Evolutionary conservation across 1,140 invertebrate genomes (phyloP).

Genomic region (Cylas formicarius): DNA sequence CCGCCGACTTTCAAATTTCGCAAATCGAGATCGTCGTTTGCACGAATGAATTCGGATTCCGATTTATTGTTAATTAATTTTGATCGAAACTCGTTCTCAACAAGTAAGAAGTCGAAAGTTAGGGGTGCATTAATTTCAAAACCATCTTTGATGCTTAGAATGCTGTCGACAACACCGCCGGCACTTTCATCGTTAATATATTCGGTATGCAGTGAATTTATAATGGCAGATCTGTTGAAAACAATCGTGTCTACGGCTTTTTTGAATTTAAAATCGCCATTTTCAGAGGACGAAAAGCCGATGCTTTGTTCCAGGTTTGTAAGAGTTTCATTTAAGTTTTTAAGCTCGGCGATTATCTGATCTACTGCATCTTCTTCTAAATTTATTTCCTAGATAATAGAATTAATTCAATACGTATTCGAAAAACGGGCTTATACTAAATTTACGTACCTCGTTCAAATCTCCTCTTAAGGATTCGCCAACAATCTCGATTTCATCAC

Average conservation of each 20-base stretch:
- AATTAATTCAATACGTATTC: background rate
- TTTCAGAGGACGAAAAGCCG: background rate
- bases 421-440: background rate
- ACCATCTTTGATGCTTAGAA: conserved; percentile 26
- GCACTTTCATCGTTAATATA: conserved; percentile 21
- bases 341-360: conserved; percentile 3
- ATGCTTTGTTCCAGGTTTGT: conserved; percentile 5
- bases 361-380: conserved; percentile 6
- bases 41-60: conserved; percentile 24
- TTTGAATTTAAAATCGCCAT: background rate
- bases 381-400: conserved; percentile 5
- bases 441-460: conserved; percentile 11
- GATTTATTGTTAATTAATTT: conserved; percentile 27
- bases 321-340: conserved; percentile 2
- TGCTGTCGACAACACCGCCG: conserved; percentile 23
- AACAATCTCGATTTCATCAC: conserved; percentile 2
- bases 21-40: conserved; percentile 17
- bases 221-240: conserved; percentile 9
- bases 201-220: conserved; percentile 3
- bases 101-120: conserved; percentile 23
- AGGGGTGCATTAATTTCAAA: conserved; percentile 17
- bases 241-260: conserved; percentile 10
- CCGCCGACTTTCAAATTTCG: conserved; percentile 27
- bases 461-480: conserved; percentile 16
- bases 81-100: conserved; percentile 18